Conservation (phyloP, 1,140 invertebrate genomes). For the Venustaconcha ellipsiformis region DNA sequence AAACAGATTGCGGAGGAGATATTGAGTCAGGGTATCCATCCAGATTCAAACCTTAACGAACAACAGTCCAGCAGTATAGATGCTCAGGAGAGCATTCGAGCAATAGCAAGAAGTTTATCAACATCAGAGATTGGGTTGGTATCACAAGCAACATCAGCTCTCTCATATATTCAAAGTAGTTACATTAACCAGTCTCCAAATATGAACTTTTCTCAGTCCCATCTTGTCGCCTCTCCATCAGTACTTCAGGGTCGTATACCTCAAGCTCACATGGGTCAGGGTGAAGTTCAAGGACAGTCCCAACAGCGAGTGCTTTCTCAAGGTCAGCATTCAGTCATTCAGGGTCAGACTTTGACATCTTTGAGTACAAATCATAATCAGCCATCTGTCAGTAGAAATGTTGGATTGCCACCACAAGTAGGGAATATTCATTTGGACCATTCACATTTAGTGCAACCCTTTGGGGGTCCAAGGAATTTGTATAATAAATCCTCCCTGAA, state of each 20-base stretch:
- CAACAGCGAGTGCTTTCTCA: no score
- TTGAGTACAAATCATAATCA: no score
- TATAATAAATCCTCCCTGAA: not conserved
- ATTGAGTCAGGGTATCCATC: constrained; percentile 38
- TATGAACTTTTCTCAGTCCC: constrained; percentile 4
- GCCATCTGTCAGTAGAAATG: not conserved
- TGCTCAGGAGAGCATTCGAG: constrained; percentile 34
- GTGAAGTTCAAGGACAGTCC: no score
- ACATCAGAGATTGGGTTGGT: constrained; percentile 17
- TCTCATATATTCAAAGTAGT: not conserved
- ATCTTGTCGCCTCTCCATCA: not conserved
- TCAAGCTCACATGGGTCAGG: no score
- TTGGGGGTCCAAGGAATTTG: not conserved
- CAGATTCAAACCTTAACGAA: constrained; percentile 3
- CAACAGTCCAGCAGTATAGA: constrained; percentile 25
- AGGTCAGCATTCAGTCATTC: no score
- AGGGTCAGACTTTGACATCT: no score
- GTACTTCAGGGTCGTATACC: not conserved
- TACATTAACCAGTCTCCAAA: not conserved
- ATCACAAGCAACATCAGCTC: constrained; percentile 6
- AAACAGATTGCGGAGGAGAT: constrained; percentile 41
- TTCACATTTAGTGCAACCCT: not conserved
- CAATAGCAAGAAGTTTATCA: constrained; percentile 28
- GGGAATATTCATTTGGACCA: constrained; percentile 9
- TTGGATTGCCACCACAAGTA: constrained; percentile 4